Percentiles rank a stretch among this genome's conserved stretches.
Evolutionary conservation across 2,888 invertebrate species (phyloP).

Genomic region (Luperina nickerlii): DNA sequence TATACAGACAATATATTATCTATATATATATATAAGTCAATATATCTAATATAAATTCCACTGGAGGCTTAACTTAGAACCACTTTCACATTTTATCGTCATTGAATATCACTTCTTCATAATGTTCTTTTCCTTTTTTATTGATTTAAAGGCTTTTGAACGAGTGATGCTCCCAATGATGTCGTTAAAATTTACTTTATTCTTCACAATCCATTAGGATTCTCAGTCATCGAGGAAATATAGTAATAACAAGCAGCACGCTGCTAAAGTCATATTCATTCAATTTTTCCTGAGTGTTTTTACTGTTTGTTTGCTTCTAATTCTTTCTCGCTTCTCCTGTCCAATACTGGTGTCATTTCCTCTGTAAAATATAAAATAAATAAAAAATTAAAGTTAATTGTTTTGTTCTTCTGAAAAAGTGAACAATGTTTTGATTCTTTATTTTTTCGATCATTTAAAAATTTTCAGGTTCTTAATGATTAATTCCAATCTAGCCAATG

Average conservation of each 20-base stretch:
- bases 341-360: constrained; percentile 76
- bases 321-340: constrained; percentile 62
- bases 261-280: constrained; percentile 1
- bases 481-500: too few relatives aligned
- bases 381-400: neutral
- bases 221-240: neutral
- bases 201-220: neutral
- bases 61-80: neutral
- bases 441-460: neutral
- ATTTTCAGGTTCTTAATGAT: neutral
- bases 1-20: neutral
- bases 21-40: too few relatives aligned
- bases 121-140: neutral
- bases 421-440: neutral
- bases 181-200: neutral
- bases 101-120: neutral
- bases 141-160: neutral
- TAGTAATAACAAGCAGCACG: neutral
- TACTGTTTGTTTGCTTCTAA: constrained; percentile 50
- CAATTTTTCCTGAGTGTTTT: neutral
- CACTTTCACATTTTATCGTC: neutral
- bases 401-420: neutral
- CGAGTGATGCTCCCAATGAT: neutral
- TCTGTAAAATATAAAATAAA: constrained; percentile 73
- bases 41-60: neutral